Base-by-base conservation (phyloP, 2,888 invertebrate species). In the Thereva nobilitata region DNA sequence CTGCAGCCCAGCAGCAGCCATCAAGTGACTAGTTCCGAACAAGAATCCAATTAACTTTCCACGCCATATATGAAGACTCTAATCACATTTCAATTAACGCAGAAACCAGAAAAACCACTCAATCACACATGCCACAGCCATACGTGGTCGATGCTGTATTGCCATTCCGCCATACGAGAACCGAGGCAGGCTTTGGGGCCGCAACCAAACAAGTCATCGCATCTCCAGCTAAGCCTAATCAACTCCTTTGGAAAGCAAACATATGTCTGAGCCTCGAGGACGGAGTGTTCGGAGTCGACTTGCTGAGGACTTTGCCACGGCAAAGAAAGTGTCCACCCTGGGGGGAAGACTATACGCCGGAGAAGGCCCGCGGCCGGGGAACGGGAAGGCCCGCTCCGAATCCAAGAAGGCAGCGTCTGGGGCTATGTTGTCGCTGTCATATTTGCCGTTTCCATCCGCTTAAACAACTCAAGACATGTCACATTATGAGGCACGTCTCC, bases 41-140 rank as follows among this genome's bases (percentile, higher is more conserved):
- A 66, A 66, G 57, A 66, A 66, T 66, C 66, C 66, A 66, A 66
- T 66, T 66, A 66, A 66, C 66, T 65, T 65, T 65, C 54, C 40
- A 55, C 55, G 64, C 61, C 61, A 40, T 64, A 64, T 64, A 64
- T 53, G 64, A 64, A 64, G 44, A 64, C 61, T 66, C 41, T 66
- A 66, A 66, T 66, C 66, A 66, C 57, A 66, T 66, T 66, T 66
- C 66, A 66, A 66, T 66, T 66, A 66, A 66, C 66, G 57, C 57
- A 57, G 66, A 65, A 66, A 66, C 66, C 66, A 66, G 66, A 66
- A 66, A 66, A 66, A 57, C 66, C 66, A 66, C 66, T 66, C 66
- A 66, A 66, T 66, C 66, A 66, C 50, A 66, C 49, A 57, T 66
- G 66, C 57, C 66, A 66, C 12, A 57, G 12, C 56, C 66, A 64